Percentiles rank a stretch among this genome's conserved stretches.
Evolutionary conservation across 2,113 vertebrate species (phyloP).

Genomic region (Aythya baeri): DNA sequence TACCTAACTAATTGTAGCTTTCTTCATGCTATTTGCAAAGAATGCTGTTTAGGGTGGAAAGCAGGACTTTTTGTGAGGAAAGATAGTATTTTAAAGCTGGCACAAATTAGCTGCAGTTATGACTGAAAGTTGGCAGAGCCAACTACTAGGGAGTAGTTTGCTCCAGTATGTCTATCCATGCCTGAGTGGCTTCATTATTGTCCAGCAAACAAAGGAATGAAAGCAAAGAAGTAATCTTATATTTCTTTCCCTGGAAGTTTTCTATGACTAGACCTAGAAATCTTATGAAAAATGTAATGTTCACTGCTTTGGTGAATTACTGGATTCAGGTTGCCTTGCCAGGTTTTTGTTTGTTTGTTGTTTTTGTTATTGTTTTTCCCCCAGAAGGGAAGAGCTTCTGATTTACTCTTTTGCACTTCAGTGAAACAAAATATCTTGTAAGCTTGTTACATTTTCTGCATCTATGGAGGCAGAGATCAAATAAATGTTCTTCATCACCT

Average conservation of each 20-base stretch:
- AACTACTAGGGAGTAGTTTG: not conserved
- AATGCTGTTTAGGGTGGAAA: not conserved
- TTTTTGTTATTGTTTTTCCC: not conserved
- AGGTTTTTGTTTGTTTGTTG: not conserved
- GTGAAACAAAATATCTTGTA: not conserved
- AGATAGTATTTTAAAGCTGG: not conserved
- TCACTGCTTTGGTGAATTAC: not conserved
- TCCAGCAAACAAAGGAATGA: not conserved
- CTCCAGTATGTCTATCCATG: not conserved
- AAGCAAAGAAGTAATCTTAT: not conserved
- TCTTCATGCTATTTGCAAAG: not conserved
- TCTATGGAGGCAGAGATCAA: slow-evolving; percentile 6
- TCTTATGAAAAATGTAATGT: not conserved
- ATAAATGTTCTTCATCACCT: slow-evolving; percentile 24
- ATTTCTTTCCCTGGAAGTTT: not conserved
- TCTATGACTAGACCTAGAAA: not conserved
- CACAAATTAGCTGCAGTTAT: not conserved
- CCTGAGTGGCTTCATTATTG: not conserved
- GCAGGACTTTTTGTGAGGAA: not conserved
- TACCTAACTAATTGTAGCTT: slow-evolving; percentile 5
- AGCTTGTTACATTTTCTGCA: slow-evolving; percentile 10
- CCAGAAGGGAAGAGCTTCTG: not conserved
- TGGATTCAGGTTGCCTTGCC: not conserved
- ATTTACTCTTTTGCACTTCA: not conserved
- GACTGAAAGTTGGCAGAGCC: not conserved